Evolutionary conservation across 2,113 vertebrate genomes (phyloP).

Genomic region (Enhydra lutris): DNA sequence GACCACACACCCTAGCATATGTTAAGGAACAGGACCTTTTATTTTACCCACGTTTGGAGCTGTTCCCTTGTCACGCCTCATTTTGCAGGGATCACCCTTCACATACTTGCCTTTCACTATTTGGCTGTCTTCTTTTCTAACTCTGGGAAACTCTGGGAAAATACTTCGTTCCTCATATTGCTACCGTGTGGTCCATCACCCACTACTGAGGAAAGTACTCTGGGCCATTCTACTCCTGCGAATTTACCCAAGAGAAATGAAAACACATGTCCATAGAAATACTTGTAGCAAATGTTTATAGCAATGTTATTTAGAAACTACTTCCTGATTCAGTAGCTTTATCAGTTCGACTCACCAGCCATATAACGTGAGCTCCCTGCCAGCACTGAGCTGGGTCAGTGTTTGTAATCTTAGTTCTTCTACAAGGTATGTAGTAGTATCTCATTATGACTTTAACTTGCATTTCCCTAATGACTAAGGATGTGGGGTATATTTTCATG

Average conservation of each 20-base stretch:
- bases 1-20: background rate
- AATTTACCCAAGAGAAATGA: conserved; percentile 16
- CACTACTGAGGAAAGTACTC: background rate
- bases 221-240: background rate
- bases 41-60: background rate
- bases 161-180: background rate
- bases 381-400: background rate
- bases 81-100: background rate
- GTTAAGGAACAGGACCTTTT: background rate
- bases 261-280: background rate
- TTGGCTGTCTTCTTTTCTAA: background rate
- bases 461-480: background rate
- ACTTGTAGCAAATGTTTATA: background rate
- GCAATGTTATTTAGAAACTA: background rate
- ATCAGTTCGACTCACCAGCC: background rate
- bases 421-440: background rate
- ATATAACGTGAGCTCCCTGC: background rate
- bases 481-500: background rate
- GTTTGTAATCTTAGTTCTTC: background rate
- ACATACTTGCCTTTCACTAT: background rate
- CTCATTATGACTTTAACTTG: background rate
- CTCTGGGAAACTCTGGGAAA: background rate
- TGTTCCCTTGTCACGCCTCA: background rate
- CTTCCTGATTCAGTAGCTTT: background rate
- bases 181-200: background rate